Percentiles rank a stretch among this genome's conserved stretches.
Conservation (phyloP, 2,888 invertebrate species). For the Sinodicranocentrus sp. region DNA sequence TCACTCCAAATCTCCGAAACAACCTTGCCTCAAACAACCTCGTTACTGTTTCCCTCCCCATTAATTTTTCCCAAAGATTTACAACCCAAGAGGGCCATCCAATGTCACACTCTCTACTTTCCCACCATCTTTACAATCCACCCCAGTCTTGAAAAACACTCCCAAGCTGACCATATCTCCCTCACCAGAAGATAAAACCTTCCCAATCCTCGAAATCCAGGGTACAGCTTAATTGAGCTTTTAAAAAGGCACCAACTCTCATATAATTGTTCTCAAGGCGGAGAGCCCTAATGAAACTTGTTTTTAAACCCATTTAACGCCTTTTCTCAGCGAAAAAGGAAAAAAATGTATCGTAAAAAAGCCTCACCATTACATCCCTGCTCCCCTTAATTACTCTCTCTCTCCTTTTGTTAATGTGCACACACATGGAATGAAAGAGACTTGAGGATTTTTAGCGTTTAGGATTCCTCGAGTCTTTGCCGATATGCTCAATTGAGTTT, state of each 20-base stretch:
- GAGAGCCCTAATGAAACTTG: constrained; percentile 56
- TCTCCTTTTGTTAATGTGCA: constrained; percentile 52
- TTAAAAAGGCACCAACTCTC: constrained; percentile 70
- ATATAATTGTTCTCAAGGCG: constrained; percentile 22
- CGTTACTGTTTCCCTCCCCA: no score
- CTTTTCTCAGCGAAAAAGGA: constrained; percentile 73
- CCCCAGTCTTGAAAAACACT: no score
- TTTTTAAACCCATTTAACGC: constrained; percentile 73
- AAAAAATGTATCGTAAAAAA: constrained; percentile 70
- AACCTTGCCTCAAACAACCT: no score
- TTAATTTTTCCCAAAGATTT: constrained; percentile 45
- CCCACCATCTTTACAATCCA: no score
- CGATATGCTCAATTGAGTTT: constrained; percentile 74
- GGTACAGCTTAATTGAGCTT: constrained; percentile 74
- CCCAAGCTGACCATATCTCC: constrained; percentile 40
- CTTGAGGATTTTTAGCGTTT: constrained; percentile 14
- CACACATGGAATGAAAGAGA: not conserved
- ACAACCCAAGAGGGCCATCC: constrained; percentile 48
- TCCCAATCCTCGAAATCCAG: not conserved
- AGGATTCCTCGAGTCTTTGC: constrained; percentile 25
- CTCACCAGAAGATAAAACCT: constrained; percentile 20
- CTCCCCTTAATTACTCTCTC: constrained; percentile 74
- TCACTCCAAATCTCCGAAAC: no score
- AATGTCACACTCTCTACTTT: not conserved
- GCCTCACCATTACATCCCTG: not conserved